These are phyloP conservation scores for Lutraria lutraria DNA, from an alignment of 2,888 invertebrate species.

Conservation along the genomic window DNA sequence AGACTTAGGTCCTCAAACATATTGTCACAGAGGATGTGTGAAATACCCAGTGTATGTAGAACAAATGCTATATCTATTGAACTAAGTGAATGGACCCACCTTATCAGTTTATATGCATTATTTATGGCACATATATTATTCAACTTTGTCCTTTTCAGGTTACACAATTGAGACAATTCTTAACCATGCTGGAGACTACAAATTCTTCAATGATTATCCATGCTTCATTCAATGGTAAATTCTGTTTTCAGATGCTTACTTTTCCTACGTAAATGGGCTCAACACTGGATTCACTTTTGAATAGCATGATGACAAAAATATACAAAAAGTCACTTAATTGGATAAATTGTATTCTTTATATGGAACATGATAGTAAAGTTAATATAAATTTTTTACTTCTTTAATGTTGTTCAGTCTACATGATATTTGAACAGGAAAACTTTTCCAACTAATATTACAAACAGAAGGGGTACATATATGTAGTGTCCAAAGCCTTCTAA, in stretches of 20 bases:
- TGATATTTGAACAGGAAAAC: too few relatives aligned
- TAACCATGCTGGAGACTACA: neutral
- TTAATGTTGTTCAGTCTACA: neutral
- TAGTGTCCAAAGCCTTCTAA: neutral
- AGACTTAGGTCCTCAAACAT: too few relatives aligned
- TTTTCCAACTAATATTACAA: too few relatives aligned
- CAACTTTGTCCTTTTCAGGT: constrained; percentile 30
- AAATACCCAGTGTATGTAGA: too few relatives aligned
- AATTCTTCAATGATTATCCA: constrained; percentile 22
- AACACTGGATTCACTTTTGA: neutral
- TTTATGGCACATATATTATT: too few relatives aligned
- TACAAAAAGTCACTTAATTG: neutral
- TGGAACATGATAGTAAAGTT: neutral
- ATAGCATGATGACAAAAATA: neutral
- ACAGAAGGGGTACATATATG: neutral
- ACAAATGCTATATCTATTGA: too few relatives aligned
- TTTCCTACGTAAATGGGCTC: neutral
- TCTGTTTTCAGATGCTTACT: neutral
- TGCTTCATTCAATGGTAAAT: constrained; percentile 38
- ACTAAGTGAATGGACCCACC: too few relatives aligned
- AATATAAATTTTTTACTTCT: neutral
- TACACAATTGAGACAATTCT: constrained; percentile 30
- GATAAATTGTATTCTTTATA: neutral
- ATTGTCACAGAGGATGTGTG: too few relatives aligned
- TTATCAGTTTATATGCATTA: too few relatives aligned